Conservation (phyloP, 2,113 vertebrate genomes). For the Nyctereutes procyonoides region DNA sequence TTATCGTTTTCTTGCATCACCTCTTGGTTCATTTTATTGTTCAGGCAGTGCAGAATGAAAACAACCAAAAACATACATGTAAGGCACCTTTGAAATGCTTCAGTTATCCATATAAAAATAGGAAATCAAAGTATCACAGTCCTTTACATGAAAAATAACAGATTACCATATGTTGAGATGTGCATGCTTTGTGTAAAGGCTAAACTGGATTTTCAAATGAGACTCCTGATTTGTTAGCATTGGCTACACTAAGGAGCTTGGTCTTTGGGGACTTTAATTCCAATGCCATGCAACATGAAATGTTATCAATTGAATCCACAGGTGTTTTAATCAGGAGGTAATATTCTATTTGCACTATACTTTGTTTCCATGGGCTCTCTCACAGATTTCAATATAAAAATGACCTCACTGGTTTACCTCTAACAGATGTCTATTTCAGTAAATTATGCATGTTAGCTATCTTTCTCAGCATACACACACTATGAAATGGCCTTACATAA, state of each 20-base stretch:
- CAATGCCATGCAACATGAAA: background rate
- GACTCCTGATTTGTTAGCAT: background rate
- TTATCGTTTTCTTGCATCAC: background rate
- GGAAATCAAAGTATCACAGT: background rate
- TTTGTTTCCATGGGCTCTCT: background rate
- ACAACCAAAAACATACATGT: background rate
- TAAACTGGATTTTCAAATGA: background rate
- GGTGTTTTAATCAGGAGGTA: slow-evolving; percentile 38
- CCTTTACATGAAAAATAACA: background rate
- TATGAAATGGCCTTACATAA: background rate
- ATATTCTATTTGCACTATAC: background rate
- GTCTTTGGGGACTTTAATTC: background rate
- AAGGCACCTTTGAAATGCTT: background rate
- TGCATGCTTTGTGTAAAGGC: background rate
- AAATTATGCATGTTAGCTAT: background rate
- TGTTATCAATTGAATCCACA: background rate
- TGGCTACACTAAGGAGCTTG: background rate
- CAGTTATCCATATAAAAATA: background rate
- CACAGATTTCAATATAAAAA: background rate
- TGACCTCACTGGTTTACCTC: background rate
- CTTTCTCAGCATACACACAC: background rate
- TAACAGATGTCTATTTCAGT: background rate
- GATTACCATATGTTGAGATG: background rate
- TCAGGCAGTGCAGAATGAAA: background rate
- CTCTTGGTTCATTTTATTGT: background rate